Percentiles rank a stretch among this genome's conserved stretches.
phyloP scores from a whole-genome alignment of 2,797 vertebrate genomes.

The Spatula clypeata region DNA sequence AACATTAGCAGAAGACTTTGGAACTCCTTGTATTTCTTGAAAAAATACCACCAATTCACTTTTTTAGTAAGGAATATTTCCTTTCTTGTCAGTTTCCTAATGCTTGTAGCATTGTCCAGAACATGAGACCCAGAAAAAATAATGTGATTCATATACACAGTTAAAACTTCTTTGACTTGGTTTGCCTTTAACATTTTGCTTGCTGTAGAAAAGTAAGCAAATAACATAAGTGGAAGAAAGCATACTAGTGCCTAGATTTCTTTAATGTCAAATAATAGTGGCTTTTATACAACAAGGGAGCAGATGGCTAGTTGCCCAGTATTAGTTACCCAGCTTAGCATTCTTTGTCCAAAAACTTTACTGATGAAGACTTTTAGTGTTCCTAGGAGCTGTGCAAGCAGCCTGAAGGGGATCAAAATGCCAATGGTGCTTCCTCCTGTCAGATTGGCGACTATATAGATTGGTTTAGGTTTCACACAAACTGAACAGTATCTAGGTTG shows the following conservation, averaged over 20 bases:
- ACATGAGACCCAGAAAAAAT: neutral
- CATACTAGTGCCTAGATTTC: neutral
- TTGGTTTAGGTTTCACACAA: neutral
- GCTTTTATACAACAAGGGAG: neutral
- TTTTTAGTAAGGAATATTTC: neutral
- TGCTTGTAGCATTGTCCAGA: neutral
- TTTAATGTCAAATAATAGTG: neutral
- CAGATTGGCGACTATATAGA: neutral
- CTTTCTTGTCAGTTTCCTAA: neutral
- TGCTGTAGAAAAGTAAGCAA: neutral
- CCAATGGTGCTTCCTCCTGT: neutral
- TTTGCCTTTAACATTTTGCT: slow-evolving; percentile 5
- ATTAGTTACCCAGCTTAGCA: neutral
- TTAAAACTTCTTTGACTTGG: neutral
- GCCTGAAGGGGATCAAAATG: neutral
- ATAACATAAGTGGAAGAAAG: neutral
- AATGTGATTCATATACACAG: neutral
- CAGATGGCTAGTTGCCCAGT: neutral
- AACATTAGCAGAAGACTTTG: neutral
- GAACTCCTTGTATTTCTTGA: neutral
- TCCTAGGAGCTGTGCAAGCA: neutral
- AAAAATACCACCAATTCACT: neutral
- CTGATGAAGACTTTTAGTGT: neutral
- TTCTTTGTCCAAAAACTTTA: neutral
- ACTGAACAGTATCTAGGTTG: neutral